phyloP scores from a whole-genome alignment of 1,140 invertebrate species.

The Drosophila ercepeae region DNA sequence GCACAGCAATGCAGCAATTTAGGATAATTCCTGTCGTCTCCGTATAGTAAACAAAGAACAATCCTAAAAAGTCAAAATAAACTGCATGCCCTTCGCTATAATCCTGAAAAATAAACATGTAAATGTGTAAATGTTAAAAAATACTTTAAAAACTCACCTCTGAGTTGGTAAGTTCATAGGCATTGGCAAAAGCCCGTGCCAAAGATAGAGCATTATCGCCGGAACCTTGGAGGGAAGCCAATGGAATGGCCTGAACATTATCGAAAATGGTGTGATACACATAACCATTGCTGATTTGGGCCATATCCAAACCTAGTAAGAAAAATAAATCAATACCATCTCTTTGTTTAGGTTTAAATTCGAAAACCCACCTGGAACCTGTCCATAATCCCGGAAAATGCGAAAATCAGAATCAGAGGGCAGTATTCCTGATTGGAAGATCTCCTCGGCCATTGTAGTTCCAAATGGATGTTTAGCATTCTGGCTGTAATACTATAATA shows the following conservation, averaged over 20 bases:
- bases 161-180: slow-evolving; percentile 85
- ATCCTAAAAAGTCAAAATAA: slow-evolving; percentile 91
- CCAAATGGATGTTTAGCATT: slow-evolving; percentile 91
- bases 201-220: slow-evolving; percentile 91
- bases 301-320: slow-evolving; percentile 56
- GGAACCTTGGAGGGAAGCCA: slow-evolving; percentile 92
- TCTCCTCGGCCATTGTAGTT: slow-evolving; percentile 95
- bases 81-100: slow-evolving; percentile 86
- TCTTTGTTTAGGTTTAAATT: not conserved
- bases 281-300: slow-evolving; percentile 91
- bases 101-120: slow-evolving; percentile 59
- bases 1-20: slow-evolving; percentile 85
- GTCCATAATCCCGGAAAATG: slow-evolving; percentile 95
- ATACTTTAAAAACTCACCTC: slow-evolving; percentile 31
- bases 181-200: slow-evolving; percentile 86
- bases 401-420: slow-evolving; percentile 98
- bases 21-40: slow-evolving; percentile 85
- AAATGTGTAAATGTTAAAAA: not conserved
- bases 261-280: slow-evolving; percentile 96
- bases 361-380: slow-evolving; percentile 86
- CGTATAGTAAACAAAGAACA: slow-evolving; percentile 88
- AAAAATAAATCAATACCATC: not conserved
- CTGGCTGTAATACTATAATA: slow-evolving; percentile 55
- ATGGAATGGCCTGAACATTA: slow-evolving; percentile 88
- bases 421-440: slow-evolving; percentile 96